These are phyloP conservation scores for Semotilus atromaculatus DNA, from an alignment of 2,797 vertebrate genomes.

Conservation along the genomic window DNA sequence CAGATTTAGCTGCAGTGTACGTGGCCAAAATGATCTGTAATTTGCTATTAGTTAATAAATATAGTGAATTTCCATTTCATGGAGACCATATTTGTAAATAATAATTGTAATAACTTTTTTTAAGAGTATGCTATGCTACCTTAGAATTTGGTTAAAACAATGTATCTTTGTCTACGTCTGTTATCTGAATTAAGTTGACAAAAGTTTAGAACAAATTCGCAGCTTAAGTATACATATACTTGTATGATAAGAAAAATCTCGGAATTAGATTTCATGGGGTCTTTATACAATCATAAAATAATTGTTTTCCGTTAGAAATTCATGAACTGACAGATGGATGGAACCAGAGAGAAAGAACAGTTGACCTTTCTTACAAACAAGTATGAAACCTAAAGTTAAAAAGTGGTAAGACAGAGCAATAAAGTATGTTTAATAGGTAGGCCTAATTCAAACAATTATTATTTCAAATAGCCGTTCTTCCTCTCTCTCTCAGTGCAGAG, in stretches of 20 bases:
- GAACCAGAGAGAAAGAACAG: slow-evolving; percentile 41
- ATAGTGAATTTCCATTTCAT: no score
- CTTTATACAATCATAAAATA: neutral
- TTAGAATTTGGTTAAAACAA: neutral
- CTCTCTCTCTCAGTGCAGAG: neutral
- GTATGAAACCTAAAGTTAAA: neutral
- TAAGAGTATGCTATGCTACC: no score
- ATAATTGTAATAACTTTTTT: no score
- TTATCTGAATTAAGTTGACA: neutral
- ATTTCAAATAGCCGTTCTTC: neutral
- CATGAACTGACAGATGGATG: neutral
- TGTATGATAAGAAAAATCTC: neutral
- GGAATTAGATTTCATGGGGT: no score
- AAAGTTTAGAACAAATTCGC: neutral
- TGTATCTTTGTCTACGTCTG: neutral
- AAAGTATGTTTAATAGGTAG: neutral
- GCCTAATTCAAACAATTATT: neutral
- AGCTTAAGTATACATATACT: neutral
- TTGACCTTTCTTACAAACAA: neutral
- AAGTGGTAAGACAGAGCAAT: neutral
- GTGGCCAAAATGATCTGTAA: no score
- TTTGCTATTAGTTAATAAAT: no score
- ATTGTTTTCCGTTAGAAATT: neutral
- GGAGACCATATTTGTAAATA: no score
- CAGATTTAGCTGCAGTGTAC: no score